Evolutionary conservation across 2,888 invertebrate genomes (phyloP).

Genomic region (Portevinia maculata): DNA sequence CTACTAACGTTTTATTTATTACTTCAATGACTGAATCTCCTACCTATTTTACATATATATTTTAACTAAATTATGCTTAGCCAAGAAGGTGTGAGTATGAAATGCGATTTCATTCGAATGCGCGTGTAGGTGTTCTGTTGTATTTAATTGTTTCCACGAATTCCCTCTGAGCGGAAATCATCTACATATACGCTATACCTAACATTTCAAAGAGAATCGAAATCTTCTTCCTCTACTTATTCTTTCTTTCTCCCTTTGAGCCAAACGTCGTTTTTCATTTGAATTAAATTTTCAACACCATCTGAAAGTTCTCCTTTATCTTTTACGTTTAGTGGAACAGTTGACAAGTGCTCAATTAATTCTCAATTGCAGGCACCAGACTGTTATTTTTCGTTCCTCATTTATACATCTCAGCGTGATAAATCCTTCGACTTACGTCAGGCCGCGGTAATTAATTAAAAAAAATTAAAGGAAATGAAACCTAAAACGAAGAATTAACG

Average conservation of each 20-base stretch:
- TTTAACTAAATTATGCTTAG: no score
- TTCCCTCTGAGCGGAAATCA: no score
- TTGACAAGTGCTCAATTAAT: slow-evolving; percentile 56
- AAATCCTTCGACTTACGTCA: slow-evolving; percentile 46
- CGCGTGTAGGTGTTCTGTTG: no score
- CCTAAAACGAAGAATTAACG: slow-evolving; percentile 34
- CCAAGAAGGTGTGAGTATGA: no score
- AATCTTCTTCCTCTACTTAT: slow-evolving; percentile 11
- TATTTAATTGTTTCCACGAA: no score
- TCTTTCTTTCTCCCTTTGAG: slow-evolving; percentile 8
- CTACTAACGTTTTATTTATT: no score
- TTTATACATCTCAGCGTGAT: slow-evolving; percentile 36
- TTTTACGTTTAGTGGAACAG: not conserved
- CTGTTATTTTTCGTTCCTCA: slow-evolving; percentile 21
- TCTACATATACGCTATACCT: no score
- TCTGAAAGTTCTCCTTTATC: slow-evolving; percentile 23
- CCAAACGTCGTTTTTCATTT: not conserved
- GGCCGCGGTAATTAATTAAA: slow-evolving; percentile 56
- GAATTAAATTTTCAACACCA: slow-evolving; percentile 27
- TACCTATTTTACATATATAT: no score
- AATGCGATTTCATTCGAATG: no score
- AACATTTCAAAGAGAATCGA: no score
- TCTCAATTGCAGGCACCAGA: slow-evolving; percentile 49
- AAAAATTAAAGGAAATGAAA: slow-evolving; percentile 41
- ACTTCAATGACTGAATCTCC: no score